Evolutionary conservation across 2,888 invertebrate genomes (phyloP), one percentile per base, ranked within the genome.

Genomic region (Nemotelus pantherinus): DNA sequence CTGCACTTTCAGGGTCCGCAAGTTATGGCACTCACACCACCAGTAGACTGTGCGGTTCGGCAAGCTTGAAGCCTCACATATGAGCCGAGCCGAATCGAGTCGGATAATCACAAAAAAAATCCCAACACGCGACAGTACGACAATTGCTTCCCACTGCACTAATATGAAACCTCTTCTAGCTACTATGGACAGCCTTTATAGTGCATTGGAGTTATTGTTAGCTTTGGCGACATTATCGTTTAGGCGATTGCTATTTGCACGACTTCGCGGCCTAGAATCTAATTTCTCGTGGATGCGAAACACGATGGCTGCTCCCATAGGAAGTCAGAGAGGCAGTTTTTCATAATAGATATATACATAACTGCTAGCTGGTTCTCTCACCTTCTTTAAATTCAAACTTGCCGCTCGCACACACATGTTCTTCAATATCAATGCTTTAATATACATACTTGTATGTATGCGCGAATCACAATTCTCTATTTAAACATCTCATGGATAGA

Each of bases 371-470:
- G 2, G 4, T n/a, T 58, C 25, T 58, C 50, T 5, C 50, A 50
- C 7, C 53, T 68, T 68, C 53, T 68, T 68, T 10, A 6, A 65
- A 55, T 70, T 53, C 70, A 70, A 70, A 70, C 70, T 70, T 53
- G 53, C 43, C 70, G 70, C 70, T 41, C 70, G 25, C 47, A 55
- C 43, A 70, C 44, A 55, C 41, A 53, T 53, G 53, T 1, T 65
- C 10, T 45, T 65, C 10, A n/a, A 10, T 70, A 43, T 2, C 4
- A 4, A 63, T 43, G 63, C 43, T 43, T 57, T n/a, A 57, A 57
- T 57, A 10, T 2, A 41, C 43, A 43, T 25, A 5, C 41, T 63
- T 63, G 41, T 2, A 43, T 43, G 43, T 39, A 63, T 63, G 39
- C 63, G 25, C 63, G 43, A 41, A 43, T 53, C 53, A 10, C 53